Evolutionary conservation across 2,888 invertebrate genomes (phyloP).

Genomic region (Labia minor): DNA sequence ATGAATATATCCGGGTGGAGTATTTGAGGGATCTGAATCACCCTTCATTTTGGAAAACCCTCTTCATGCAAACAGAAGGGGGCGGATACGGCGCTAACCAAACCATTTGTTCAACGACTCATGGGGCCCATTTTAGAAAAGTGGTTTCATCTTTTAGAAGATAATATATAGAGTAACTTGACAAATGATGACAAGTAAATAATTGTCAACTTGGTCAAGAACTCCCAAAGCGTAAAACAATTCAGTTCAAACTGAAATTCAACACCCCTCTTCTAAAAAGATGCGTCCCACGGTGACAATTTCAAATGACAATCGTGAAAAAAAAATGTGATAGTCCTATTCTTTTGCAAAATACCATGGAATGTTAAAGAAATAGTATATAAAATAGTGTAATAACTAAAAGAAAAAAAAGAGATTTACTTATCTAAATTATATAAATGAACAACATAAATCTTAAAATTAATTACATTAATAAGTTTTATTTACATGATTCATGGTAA

Average conservation of each 20-base stretch:
- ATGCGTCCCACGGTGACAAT: not conserved
- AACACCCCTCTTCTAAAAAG: not conserved
- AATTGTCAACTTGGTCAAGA: not conserved
- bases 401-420: no score
- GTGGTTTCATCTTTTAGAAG: conserved; percentile 4
- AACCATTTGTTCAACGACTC: not conserved
- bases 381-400: no score
- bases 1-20: not conserved
- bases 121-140: not conserved
- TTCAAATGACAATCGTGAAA: not conserved
- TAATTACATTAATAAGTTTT: no score
- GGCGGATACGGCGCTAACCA: not conserved
- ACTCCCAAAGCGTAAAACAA: not conserved
- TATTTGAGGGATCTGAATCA: not conserved
- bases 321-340: no score
- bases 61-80: not conserved
- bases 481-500: no score
- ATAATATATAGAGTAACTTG: not conserved
- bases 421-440: no score
- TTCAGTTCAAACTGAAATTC: conserved; percentile 8
- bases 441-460: no score
- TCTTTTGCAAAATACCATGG: no score
- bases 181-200: conserved; percentile 13
- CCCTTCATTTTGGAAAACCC: not conserved
- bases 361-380: no score